Percentiles rank a stretch among this genome's conserved stretches.
Evolutionary conservation across 2,888 invertebrate species (phyloP).

Genomic region (Periphyllus acericola): DNA sequence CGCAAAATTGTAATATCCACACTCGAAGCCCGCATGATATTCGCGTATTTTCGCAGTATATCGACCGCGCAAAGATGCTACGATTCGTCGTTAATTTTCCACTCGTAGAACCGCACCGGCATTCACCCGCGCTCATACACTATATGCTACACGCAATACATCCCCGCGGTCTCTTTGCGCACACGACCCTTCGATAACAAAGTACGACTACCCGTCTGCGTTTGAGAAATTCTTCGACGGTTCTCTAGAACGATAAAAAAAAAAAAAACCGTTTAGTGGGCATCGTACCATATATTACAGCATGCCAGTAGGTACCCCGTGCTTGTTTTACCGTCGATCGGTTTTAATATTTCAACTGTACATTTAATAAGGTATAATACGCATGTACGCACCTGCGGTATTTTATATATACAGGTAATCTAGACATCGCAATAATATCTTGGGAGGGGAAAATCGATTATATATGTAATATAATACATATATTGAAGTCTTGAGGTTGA

Average conservation of each 20-base stretch:
- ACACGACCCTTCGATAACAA: background rate
- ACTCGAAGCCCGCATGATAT: too few species aligned
- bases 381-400: too few species aligned
- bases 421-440: too few species aligned
- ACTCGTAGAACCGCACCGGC: background rate
- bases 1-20: too few species aligned
- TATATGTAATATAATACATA: too few species aligned
- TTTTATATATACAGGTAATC: too few species aligned
- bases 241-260: background rate
- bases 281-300: background rate
- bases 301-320: background rate
- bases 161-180: background rate
- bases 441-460: too few species aligned
- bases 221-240: background rate
- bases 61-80: background rate
- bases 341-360: background rate
- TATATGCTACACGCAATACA: background rate
- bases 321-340: background rate
- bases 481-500: too few species aligned
- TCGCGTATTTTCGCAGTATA: background rate
- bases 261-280: background rate
- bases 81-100: background rate
- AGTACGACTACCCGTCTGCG: background rate
- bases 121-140: too few species aligned
- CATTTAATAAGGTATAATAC: too few species aligned